These are phyloP conservation scores for Chymomyza procnemis DNA, from an alignment of 2,888 invertebrate genomes.

Conservation along the genomic window DNA sequence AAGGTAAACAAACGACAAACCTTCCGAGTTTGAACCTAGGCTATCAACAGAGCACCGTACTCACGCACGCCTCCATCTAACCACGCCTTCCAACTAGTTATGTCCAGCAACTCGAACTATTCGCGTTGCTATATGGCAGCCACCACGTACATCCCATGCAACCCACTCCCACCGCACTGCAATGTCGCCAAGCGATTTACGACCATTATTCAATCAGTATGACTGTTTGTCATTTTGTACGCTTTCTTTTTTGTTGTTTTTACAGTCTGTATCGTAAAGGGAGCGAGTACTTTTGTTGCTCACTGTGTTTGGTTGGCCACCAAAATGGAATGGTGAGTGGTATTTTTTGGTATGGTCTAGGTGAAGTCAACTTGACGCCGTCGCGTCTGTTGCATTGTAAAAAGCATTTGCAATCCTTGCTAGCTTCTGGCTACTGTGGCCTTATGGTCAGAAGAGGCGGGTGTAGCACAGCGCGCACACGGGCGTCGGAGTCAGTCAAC, in stretches of 20 bases:
- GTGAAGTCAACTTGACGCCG: slow-evolving; percentile 68
- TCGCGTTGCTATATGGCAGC: not conserved
- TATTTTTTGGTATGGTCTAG: slow-evolving; percentile 1
- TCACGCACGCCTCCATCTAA: not conserved
- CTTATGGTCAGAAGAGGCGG: not conserved
- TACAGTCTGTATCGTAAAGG: not conserved
- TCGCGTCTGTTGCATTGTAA: slow-evolving; percentile 68
- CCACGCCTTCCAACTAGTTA: not conserved
- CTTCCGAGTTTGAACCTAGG: slow-evolving; percentile 1
- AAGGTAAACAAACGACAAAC: slow-evolving; percentile 25
- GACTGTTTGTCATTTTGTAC: slow-evolving; percentile 73
- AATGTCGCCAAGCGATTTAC: slow-evolving; percentile 72
- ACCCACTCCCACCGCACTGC: slow-evolving; percentile 36
- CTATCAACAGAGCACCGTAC: not conserved
- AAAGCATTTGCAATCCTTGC: slow-evolving; percentile 44
- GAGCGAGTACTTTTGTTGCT: slow-evolving; percentile 8
- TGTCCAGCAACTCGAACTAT: not conserved
- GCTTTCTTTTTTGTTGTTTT: slow-evolving; percentile 33
- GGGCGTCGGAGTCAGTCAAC: slow-evolving; percentile 63
- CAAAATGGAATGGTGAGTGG: slow-evolving; percentile 5
- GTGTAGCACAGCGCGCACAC: not conserved
- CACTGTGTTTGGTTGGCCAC: slow-evolving; percentile 21
- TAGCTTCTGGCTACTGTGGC: slow-evolving; percentile 19
- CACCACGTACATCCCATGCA: not conserved
- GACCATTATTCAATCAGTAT: slow-evolving; percentile 73